Evolutionary conservation across 53 echinoderm and acorn worm genomes (phyloP).

Genomic region (Antedon mediterranea): DNA sequence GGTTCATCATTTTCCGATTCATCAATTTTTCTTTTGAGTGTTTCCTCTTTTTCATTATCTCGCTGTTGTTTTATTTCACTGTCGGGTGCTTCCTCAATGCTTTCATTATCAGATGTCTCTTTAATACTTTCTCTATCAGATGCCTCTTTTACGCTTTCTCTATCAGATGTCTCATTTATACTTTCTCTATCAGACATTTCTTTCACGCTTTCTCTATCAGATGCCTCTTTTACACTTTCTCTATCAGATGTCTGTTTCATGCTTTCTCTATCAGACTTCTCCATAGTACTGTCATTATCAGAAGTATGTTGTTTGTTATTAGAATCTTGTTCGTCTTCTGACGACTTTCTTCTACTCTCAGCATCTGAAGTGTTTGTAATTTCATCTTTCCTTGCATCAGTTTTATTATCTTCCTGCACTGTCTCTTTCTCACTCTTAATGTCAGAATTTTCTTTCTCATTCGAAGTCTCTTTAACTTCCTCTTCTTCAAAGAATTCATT

Average conservation of each 20-base stretch:
- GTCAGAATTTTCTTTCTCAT: slow-evolving; percentile 15
- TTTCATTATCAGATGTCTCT: slow-evolving; percentile 19
- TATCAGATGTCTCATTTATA: slow-evolving; percentile 26
- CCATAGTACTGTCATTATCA: slow-evolving; percentile 5
- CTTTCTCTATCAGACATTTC: slow-evolving; percentile 10
- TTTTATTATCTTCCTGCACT: background rate
- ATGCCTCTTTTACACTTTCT: slow-evolving; percentile 14
- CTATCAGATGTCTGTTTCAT: background rate
- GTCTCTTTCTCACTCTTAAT: background rate
- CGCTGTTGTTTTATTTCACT: background rate
- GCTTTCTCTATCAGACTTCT: slow-evolving; percentile 16
- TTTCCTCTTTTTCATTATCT: slow-evolving; percentile 7
- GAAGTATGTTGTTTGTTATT: too few relatives aligned
- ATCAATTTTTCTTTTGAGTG: background rate
- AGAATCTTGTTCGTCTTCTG: slow-evolving; percentile 19
- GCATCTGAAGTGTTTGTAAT: background rate
- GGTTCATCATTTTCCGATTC: background rate
- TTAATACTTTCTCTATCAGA: slow-evolving; percentile 10
- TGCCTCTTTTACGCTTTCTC: slow-evolving; percentile 36
- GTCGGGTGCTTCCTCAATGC: slow-evolving; percentile 2
- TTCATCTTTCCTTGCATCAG: background rate
- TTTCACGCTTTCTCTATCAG: slow-evolving; percentile 13
- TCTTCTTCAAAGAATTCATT: slow-evolving; percentile 11
- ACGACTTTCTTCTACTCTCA: background rate
- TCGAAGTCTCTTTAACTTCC: background rate